Base-by-base conservation (phyloP, 2,888 invertebrate species). In the Agrilus cyanescens region DNA sequence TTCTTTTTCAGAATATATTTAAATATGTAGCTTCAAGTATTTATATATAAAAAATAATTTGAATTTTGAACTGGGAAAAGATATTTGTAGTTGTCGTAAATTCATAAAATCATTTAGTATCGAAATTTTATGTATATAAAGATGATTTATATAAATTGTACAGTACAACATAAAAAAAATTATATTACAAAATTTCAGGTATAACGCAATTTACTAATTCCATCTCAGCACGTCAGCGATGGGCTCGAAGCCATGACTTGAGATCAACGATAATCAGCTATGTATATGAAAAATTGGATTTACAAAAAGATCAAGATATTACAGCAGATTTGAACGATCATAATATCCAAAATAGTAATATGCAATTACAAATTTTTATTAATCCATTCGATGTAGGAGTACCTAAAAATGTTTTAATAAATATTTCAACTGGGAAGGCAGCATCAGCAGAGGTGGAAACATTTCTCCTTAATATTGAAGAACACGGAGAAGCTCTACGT, bases 141-240 rank as follows among this genome's bases (percentile, higher is more conserved):
- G 18, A 18, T 18, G 18, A 18, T 18, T 18, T 18, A 18, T 18
- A 18, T 18, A 18, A 18, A 18, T 18, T 18, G 18, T 18, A 18
- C 18, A 18, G 18, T 18, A 18, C 18, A 18, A 18, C 18, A 18
- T 18, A 18, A 18, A 18, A 18, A 18, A 18, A 18, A 18, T 4
- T 18, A 18, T 18, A 18, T 18, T 18, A 18, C 18, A 18, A 18
- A 18, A 18, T 18, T 18, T 18, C 48, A 18, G 18, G 18, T 18
- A 18, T 18, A 18, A 18, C 18, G 18, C 18, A 18, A 18, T 18
- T 18, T 18, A 18, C 18, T 20, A 56, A 55, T 49, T 56, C 58
- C 1, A 52, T 57, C n/a, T 48, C 50, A n/a, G 54, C 56, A 15
- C 39, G 57, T 18, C 43, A 55, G 46, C 48, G 55, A 40, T 56